Percentiles rank a stretch among this genome's conserved stretches.
phyloP scores from a whole-genome alignment of 2,797 vertebrate genomes.

The Aldrovandia affinis region DNA sequence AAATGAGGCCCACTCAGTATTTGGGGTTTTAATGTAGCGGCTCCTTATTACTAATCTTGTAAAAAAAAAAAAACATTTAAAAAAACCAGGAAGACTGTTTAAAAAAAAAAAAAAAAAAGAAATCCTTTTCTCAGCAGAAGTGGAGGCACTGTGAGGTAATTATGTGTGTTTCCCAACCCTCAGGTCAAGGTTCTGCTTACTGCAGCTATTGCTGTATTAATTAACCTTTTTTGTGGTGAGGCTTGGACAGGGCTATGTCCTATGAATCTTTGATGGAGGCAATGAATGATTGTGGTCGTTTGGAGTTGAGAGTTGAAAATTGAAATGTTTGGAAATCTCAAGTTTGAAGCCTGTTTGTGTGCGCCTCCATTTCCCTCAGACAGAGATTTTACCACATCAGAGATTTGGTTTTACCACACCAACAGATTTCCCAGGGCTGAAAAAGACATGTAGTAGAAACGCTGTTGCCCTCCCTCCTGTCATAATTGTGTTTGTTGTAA shows the following conservation, averaged over 20 bases:
- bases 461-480: conserved; percentile 21
- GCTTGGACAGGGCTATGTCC: not conserved
- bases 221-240: conserved; percentile 21
- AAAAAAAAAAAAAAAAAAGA: no score
- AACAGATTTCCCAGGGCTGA: not conserved
- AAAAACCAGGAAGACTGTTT: conserved; percentile 52
- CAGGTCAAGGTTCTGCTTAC: conserved; percentile 11
- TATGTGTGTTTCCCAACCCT: not conserved
- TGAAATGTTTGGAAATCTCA: not conserved
- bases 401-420: no score
- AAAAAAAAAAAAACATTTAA: no score
- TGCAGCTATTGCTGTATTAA: conserved; percentile 44
- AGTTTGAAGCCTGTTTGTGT: not conserved
- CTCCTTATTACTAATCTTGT: conserved; percentile 50
- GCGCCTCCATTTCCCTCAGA: not conserved
- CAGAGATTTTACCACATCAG: not conserved
- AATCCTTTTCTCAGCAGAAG: conserved; percentile 38
- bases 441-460: not conserved
- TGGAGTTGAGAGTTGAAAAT: not conserved
- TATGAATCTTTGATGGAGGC: not conserved
- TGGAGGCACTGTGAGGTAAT: conserved; percentile 6
- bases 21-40: conserved; percentile 45
- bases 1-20: not conserved
- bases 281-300: not conserved
- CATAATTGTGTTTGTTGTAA: conserved; percentile 3